Evolutionary conservation across 2,113 vertebrate genomes (phyloP), one percentile per base, ranked within the genome.

Genomic region (Neoarius graeffei): DNA sequence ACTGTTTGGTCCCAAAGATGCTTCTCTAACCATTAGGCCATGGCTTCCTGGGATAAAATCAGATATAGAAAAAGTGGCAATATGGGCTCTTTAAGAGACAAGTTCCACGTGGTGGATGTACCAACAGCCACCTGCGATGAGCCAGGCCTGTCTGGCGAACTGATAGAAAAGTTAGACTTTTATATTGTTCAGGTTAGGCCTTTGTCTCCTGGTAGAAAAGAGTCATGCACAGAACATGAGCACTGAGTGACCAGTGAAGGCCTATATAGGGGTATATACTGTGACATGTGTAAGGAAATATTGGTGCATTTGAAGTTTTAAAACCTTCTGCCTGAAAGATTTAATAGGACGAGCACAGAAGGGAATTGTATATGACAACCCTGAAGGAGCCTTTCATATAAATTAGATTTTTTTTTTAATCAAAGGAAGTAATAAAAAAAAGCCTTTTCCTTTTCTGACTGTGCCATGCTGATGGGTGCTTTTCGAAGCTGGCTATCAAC

Each of bases 281-380:
- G 93, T 94, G 93, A 94, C 95, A 94, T 7, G 90, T 94, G 95
- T 93, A 95, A 95, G 94, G 87, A 92, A 94, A 95, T 95, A 93
- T 93, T 85, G 90, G 90, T 82, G 92, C 93, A 95, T 95, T 95
- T 96, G 95, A 96, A 95, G 94, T 95, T 96, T 96, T 95, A 95
- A 96, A 95, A 95, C 94, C 93, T 94, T 95, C 95, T 95, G 94
- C 93, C 94, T 94, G 93, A 95, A 93, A 95, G 94, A 94, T 95
- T 95, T 94, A 94, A 93, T 89, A 91, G 90, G 85, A 85, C 35
- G 67, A 85, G 77, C 54, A 85, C 88, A 89, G 67, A 83, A 85
- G 86, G 87, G 91, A 92, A 93, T 93, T 90, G 91, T 91, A 94
- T 91, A 93, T 85, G 91, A 94, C 94, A 95, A 93, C 92, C 91